Conservation (phyloP, 2,888 invertebrate genomes). For the Molanna angustata region DNA sequence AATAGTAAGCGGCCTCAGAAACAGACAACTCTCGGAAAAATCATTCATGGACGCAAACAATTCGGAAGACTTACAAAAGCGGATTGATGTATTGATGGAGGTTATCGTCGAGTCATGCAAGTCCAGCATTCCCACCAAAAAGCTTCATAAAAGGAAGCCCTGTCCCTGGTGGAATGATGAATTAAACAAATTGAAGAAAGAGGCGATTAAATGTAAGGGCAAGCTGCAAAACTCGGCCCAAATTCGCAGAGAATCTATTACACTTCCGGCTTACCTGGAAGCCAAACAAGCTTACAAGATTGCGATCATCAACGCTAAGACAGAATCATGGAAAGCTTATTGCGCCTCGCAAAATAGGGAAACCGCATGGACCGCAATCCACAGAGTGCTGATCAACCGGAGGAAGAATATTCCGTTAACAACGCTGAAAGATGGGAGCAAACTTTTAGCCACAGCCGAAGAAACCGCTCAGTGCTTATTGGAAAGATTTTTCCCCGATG, state of each 20-base stretch:
- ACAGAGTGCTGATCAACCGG: constrained; percentile 3
- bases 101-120: no score
- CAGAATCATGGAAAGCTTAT: constrained; percentile 3
- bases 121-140: neutral
- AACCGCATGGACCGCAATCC: constrained; percentile 10
- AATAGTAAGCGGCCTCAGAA: neutral
- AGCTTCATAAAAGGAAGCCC: neutral
- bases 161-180: constrained; percentile 3
- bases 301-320: constrained; percentile 3
- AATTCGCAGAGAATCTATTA: neutral
- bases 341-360: constrained; percentile 2
- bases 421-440: neutral
- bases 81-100: neutral
- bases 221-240: constrained; percentile 1
- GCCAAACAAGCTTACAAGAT: neutral
- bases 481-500: constrained; percentile 2
- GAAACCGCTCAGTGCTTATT: neutral
- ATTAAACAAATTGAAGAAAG: neutral
- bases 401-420: neutral
- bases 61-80: neutral
- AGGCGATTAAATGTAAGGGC: neutral
- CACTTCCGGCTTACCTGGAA: neutral
- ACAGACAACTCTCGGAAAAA: neutral
- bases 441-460: neutral
- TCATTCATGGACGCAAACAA: neutral